Evolutionary conservation across 2,113 vertebrate genomes (phyloP), one percentile per base, ranked within the genome.

Genomic region (Protobothrops mucrosquamatus): DNA sequence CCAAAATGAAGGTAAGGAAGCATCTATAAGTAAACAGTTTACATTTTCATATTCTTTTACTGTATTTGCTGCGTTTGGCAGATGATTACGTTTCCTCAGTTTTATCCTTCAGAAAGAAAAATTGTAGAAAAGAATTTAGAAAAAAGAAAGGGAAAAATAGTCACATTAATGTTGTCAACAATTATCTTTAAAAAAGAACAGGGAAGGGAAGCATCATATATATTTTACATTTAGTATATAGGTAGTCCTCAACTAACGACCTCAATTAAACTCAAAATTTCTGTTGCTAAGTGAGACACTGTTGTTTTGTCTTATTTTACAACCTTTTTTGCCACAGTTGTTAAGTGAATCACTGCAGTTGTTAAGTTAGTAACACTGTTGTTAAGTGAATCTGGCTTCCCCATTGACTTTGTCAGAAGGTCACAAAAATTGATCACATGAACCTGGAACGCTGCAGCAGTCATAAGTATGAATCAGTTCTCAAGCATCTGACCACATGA

Each of bases 1-100:
- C 12, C 11, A 64, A 64, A n/a, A 64, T n/a, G 46, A 15, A 95
- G 22, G n/a, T n/a, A 94, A 92, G 90, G 90, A 96, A 94, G 85
- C 59, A 39, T 91, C 94, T 95, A 86, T 29, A 94, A 64, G 87
- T n/a, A 26, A 94, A 64, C 74, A 2, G 15, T 90, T 85, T 94
- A 92, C 64, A 52, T 15, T 59, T n/a, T 11, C 86, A 43, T 93
- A 89, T 46, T 34, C 22, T 89, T 61, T 89, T 18, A 51, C 48
- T 10, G 48, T 51, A 59, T 39, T 61, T 90, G 3, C 89, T 88
- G 46, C 74, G 12, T 90, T 88, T 22, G 87, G 5, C 52, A 93
- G 39, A 93, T 48, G 85, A 89, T 93, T 92, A 91, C 91, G 3
- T n/a, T 89, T 85, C 43, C 56, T 48, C 85, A 15, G 2, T 43